Base-by-base conservation (phyloP, 2,113 vertebrate genomes). In the Ameiurus melas region DNA sequence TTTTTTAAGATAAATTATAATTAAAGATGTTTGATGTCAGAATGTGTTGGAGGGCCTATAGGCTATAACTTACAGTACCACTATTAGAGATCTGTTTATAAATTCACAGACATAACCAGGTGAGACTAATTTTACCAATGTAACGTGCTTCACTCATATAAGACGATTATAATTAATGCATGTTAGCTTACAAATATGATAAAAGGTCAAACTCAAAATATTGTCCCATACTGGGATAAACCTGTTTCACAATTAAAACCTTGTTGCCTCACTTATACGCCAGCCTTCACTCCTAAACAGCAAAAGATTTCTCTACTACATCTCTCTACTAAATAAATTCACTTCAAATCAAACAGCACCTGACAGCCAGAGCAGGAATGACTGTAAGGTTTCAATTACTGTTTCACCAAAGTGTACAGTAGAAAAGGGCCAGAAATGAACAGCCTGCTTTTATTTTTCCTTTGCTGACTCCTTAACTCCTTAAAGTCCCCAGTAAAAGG, bases 31-130 rank as follows among this genome's bases (percentile, higher is more conserved):
- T 19, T 27, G 30, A 70, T 57, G 70, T 19, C 22, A 9, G 14
- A 27, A 70, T 62, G 20, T 77, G 71, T 62, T 77, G n/a, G 3
- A 80, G 62, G 62, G n/a, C 58, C 77, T 86, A 22, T 17, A 81
- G 25, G 39, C 39, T 43, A 43, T 43, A 43, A 43, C 39, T 79
- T 53, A 1, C 9, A 81, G 43, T 16, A 13, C 0, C 20, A 68
- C 9, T 33, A 62, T 75, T 17, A 79, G 39, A 86, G 43, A 36
- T 30, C 17, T 14, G 27, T 33, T 81, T 68, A 33, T 47, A 78
- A 78, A 79, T 78, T 64, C 55, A 79, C 51, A 85, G 47, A 57
- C 57, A 85, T 62, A 81, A n/a, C 19, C 57, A 62, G 81, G 58
- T 39, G 80, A 85, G 16, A 16, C 30, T 57, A 27, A 36, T 33